A percentile compares a stretch with the other conserved stretches of the same genome.
These are phyloP conservation scores for Tetheella fluctuosa DNA, from an alignment of 2,888 invertebrate genomes.

Conservation along the genomic window DNA sequence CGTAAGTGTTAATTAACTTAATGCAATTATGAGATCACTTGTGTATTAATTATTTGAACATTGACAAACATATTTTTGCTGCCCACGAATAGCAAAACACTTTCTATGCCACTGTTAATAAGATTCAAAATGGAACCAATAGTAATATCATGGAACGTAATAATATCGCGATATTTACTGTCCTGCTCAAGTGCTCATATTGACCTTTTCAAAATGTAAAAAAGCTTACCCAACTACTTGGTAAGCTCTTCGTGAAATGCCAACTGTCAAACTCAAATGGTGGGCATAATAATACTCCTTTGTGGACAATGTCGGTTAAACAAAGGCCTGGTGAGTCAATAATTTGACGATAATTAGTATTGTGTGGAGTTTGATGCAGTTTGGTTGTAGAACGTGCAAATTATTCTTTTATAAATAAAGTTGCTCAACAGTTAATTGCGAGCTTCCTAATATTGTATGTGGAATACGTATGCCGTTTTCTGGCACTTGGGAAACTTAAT, in stretches of 20 bases:
- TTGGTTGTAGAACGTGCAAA: constrained; percentile 2
- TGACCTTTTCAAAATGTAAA: constrained; percentile 63
- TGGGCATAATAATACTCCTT: constrained; percentile 46
- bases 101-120: background rate
- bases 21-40: constrained; percentile 63
- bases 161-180: constrained; percentile 25
- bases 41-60: constrained; percentile 45
- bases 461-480: too few species aligned
- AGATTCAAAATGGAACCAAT: background rate
- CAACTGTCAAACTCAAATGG: constrained; percentile 55
- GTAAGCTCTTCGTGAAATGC: constrained; percentile 64
- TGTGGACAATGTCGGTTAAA: constrained; percentile 45
- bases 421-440: too few species aligned
- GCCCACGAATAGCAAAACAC: background rate
- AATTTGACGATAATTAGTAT: constrained; percentile 29
- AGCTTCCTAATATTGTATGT: too few species aligned
- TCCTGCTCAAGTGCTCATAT: constrained; percentile 44
- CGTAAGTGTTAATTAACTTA: constrained; percentile 66
- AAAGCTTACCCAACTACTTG: constrained; percentile 53
- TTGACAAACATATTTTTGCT: constrained; percentile 21
- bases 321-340: constrained; percentile 34
- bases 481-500: too few species aligned
- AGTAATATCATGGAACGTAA: background rate
- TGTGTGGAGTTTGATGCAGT: constrained; percentile 17
- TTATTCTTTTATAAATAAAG: background rate